Conservation (phyloP, 2,797 vertebrate genomes). For the Oreonectes daqikongensis region DNA sequence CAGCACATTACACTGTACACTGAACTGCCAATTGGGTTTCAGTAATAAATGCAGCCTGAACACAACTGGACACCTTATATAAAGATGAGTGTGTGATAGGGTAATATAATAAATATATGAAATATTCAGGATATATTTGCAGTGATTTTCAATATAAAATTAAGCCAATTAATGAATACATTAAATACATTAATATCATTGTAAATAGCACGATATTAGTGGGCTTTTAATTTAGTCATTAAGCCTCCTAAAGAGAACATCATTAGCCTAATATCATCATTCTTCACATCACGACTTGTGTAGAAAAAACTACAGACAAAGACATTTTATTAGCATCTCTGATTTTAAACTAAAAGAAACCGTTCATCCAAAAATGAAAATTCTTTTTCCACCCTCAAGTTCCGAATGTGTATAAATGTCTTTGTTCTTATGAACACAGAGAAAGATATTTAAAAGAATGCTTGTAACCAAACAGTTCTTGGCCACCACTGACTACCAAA, state of each 20-base stretch:
- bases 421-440: too few relatives aligned
- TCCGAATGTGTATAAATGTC: too few relatives aligned
- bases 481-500: too few relatives aligned
- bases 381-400: too few relatives aligned
- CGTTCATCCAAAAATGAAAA: too few relatives aligned
- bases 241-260: neutral
- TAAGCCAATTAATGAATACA: neutral
- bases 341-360: too few relatives aligned
- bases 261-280: neutral
- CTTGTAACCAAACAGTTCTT: too few relatives aligned
- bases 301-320: neutral
- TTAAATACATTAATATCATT: neutral
- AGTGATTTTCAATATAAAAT: constrained; percentile 1
- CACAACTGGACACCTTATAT: neutral
- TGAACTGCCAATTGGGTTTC: neutral
- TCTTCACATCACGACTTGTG: neutral
- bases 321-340: neutral
- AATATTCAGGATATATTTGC: neutral
- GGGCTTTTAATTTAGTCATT: neutral
- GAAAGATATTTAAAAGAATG: too few relatives aligned
- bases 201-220: too few relatives aligned
- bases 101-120: neutral
- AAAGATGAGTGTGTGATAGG: neutral
- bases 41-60: constrained; percentile 13
- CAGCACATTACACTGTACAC: constrained; percentile 27